Evolutionary conservation across 2,797 vertebrate genomes (phyloP).

Genomic region (Gymnodraco acuticeps): DNA sequence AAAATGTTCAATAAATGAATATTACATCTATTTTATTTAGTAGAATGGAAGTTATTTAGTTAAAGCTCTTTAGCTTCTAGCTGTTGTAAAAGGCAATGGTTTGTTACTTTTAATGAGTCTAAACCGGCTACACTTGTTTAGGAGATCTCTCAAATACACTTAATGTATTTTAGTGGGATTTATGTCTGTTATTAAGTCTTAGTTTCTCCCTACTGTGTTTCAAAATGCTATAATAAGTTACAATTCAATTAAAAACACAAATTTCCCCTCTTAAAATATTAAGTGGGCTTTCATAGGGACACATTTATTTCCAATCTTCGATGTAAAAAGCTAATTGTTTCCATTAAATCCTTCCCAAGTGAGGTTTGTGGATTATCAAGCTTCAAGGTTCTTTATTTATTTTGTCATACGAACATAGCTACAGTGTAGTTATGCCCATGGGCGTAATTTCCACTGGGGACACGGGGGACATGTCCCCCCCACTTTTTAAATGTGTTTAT

Average conservation of each 20-base stretch:
- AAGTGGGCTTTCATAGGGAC: neutral
- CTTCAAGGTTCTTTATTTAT: no score
- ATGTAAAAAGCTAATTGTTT: neutral
- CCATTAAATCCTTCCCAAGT: neutral
- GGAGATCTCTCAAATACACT: slow-evolving; percentile 17
- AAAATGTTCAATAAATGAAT: neutral
- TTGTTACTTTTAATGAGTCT: slow-evolving; percentile 48
- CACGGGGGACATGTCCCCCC: no score
- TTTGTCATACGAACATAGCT: no score
- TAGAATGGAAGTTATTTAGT: neutral
- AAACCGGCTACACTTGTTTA: slow-evolving; percentile 27
- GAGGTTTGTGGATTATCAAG: neutral
- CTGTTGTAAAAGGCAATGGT: slow-evolving; percentile 42
- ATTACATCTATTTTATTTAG: neutral
- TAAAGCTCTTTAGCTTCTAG: slow-evolving; percentile 20
- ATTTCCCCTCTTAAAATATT: neutral
- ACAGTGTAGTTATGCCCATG: no score
- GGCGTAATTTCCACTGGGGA: no score
- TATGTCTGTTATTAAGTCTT: neutral
- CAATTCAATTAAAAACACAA: neutral
- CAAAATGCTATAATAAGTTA: neutral
- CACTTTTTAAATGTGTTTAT: no score
- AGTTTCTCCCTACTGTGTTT: neutral
- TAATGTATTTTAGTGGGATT: slow-evolving; percentile 1
- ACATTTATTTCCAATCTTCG: neutral